Conservation (phyloP, 2,797 vertebrate genomes). For the Paedocypris micromegethes region DNA sequence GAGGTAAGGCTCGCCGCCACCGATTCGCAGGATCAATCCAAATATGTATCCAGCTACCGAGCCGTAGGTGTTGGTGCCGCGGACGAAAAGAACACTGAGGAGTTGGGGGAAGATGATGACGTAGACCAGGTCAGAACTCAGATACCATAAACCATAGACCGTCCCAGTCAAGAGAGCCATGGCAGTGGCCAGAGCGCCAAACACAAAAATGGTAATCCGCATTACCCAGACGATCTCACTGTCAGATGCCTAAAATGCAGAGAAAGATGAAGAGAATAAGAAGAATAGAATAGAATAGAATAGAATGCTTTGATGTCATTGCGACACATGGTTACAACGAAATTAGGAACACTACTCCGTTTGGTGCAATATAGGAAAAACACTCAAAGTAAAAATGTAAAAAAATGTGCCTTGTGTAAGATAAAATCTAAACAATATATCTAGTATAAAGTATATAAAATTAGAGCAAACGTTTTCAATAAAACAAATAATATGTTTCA, state of each 20-base stretch:
- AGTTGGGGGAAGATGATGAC: constrained; percentile 98
- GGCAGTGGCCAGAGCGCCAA: constrained; percentile 86
- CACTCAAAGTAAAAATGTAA: too few relatives aligned
- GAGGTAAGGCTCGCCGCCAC: constrained; percentile 91
- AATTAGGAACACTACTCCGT: too few relatives aligned
- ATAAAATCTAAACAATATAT: too few relatives aligned
- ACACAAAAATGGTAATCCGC: constrained; percentile 88
- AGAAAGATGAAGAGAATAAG: background rate
- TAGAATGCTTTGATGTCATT: too few relatives aligned
- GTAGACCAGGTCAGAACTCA: constrained; percentile 95
- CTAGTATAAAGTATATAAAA: too few relatives aligned
- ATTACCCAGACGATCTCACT: constrained; percentile 95
- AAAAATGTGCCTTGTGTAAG: too few relatives aligned
- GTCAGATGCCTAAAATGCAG: constrained; percentile 81
- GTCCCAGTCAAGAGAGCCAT: constrained; percentile 92
- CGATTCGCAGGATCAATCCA: constrained; percentile 85
- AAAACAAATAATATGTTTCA: too few relatives aligned
- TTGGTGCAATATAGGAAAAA: too few relatives aligned
- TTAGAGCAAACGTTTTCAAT: too few relatives aligned
- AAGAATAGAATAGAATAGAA: background rate
- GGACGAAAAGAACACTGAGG: constrained; percentile 88
- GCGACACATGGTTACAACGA: too few relatives aligned
- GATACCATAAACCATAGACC: constrained; percentile 95
- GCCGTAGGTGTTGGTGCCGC: constrained; percentile 94
- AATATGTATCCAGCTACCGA: constrained; percentile 87